Base-by-base conservation (phyloP, 2,888 invertebrate genomes). In the Cabera pusaria region DNA sequence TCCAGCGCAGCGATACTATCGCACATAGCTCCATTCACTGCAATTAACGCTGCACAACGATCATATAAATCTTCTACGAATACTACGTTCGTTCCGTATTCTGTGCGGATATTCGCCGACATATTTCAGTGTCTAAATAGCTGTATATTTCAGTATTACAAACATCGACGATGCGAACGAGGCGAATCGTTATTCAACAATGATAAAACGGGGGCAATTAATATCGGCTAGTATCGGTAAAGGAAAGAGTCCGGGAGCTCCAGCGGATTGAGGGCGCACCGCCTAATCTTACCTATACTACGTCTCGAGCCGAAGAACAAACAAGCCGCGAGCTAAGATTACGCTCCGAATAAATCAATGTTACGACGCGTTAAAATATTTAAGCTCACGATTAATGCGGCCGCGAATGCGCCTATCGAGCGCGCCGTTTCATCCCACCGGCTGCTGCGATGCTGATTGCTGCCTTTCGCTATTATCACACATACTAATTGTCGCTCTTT, bases 361-460 rank as follows among this genome's bases (percentile, higher is more conserved):
- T 84, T 86, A 81, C 84, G 80, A 82, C 82, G 86, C 82, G 86
- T 87, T 87, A 85, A 86, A 88, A 87, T 86, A 85, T 88, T 86
- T 84, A 87, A 87, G 83, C 82, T 78, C 72, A 77, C 84, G 86
- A 85, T 86, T 86, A 87, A 86, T 86, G 84, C 73, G 61, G 68
- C 69, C 66, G 74, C 64, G 72, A 70, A 72, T 71, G 65, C 65
- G 65, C 74, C 81, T 79, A 77, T 75, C 76, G 73, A 68, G 66
- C 58, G 64, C 63, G 61, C 65, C 61, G 68, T 50, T 42, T 47
- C 45, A 36, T 38, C 36, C 32, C 29, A 6, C 36, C 33, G 26
- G 34, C 41, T 44, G 43, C 24, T 36, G 26, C 11, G 48, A 28
- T 39, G 43, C 38, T 49, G 33, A 47, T 47, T 48, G 28, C 37